Evolutionary conservation across 2,888 invertebrate species (phyloP).

Genomic region (Catocala nupta): DNA sequence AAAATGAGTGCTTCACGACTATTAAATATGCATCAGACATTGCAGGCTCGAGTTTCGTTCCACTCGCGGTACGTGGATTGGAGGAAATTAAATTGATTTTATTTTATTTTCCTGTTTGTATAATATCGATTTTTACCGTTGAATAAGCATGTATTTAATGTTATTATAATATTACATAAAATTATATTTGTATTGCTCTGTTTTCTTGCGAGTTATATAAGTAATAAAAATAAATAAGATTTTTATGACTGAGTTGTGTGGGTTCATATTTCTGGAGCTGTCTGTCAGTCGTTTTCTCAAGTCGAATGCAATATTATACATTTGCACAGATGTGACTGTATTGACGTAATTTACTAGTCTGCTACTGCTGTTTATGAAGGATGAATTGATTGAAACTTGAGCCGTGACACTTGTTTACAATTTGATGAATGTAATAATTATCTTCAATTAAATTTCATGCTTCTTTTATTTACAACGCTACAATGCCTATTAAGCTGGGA

Average conservation of each 20-base stretch:
- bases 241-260: neutral
- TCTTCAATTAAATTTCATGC: no score
- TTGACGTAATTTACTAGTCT: constrained; percentile 7
- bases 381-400: constrained; percentile 11
- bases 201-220: no score
- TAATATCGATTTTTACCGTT: constrained; percentile 1
- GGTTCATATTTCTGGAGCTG: no score
- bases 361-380: constrained; percentile 3
- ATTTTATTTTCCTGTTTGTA: constrained; percentile 1
- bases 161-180: no score
- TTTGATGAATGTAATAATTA: no score
- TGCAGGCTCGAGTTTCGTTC: constrained; percentile 12
- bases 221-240: neutral
- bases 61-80: constrained; percentile 2
- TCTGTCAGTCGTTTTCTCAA: neutral
- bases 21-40: constrained; percentile 30
- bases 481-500: no score
- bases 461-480: no score
- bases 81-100: constrained; percentile 7
- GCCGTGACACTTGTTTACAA: neutral
- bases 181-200: no score
- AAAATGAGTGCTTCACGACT: constrained; percentile 18
- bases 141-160: no score
- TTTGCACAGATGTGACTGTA: constrained; percentile 16
- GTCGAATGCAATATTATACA: constrained; percentile 1